Evolutionary conservation across 2,888 invertebrate genomes (phyloP).

Genomic region (Carabus problematicus): DNA sequence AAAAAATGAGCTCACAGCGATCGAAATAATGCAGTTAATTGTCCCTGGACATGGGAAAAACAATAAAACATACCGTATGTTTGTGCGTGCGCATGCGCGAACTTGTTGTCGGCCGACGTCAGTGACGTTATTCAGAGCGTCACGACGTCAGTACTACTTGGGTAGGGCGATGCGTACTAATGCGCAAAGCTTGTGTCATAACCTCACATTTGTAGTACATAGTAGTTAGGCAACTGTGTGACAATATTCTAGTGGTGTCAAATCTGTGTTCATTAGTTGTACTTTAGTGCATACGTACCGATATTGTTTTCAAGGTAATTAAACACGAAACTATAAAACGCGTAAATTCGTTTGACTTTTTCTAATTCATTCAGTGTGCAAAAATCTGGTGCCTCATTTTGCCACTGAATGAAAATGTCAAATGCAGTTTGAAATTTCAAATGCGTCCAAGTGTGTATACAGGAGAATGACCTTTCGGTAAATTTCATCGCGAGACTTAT

Average conservation of each 20-base stretch:
- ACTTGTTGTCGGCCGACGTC: not conserved
- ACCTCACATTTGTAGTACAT: constrained; percentile 21
- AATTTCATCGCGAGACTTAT: no score
- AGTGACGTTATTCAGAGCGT: constrained; percentile 19
- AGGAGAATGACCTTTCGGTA: no score
- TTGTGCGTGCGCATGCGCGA: constrained; percentile 1
- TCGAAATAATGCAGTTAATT: no score
- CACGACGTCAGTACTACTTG: constrained; percentile 5
- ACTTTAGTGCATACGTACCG: constrained; percentile 3
- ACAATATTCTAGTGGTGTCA: constrained; percentile 30
- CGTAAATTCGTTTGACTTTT: constrained; percentile 21
- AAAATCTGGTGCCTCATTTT: constrained; percentile 21
- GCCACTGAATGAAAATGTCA: constrained; percentile 23
- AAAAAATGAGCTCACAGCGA: no score
- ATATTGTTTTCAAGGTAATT: constrained; percentile 13
- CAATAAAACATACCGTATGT: no score
- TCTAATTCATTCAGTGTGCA: not conserved
- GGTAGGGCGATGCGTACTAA: constrained; percentile 16
- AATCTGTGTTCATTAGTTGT: constrained; percentile 28
- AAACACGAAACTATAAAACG: constrained; percentile 5
- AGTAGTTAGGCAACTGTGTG: constrained; percentile 15
- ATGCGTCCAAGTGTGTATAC: not conserved
- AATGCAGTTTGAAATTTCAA: constrained; percentile 20
- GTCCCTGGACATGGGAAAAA: no score
- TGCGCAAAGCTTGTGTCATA: constrained; percentile 14